phyloP scores from a whole-genome alignment of 2,797 vertebrate species.

The Sebastes elongatus region DNA sequence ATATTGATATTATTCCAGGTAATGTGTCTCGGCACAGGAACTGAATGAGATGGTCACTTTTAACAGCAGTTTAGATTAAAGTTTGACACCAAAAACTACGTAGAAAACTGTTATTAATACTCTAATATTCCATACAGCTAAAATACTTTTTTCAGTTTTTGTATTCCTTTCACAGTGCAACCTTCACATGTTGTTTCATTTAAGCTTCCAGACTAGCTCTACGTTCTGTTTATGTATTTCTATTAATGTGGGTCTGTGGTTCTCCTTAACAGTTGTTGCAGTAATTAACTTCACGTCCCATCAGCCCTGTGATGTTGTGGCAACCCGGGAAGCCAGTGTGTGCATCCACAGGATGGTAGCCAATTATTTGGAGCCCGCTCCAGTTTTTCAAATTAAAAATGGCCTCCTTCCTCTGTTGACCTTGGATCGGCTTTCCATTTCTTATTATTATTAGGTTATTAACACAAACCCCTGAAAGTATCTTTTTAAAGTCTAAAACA shows the following conservation, averaged over 20 bases:
- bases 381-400: constrained; percentile 76
- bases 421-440: constrained; percentile 79
- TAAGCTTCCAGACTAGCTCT: neutral
- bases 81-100: neutral
- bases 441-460: constrained; percentile 85
- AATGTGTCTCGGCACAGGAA: constrained; percentile 47
- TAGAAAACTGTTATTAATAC: neutral
- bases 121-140: neutral
- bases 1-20: constrained; percentile 75
- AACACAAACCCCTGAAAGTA: constrained; percentile 82
- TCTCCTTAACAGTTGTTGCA: constrained; percentile 29
- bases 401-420: constrained; percentile 77
- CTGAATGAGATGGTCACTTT: neutral
- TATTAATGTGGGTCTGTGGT: neutral
- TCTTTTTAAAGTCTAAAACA: constrained; percentile 85
- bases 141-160: neutral
- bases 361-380: constrained; percentile 67
- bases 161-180: neutral
- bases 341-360: constrained; percentile 69
- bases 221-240: neutral
- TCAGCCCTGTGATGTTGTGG: constrained; percentile 58
- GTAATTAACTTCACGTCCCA: constrained; percentile 32
- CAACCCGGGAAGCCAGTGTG: constrained; percentile 46
- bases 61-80: constrained; percentile 9
- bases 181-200: neutral